Evolutionary conservation across 1,140 invertebrate species (phyloP), one percentile per base, ranked within the genome.

Genomic region (Zelostemma sp.): DNA sequence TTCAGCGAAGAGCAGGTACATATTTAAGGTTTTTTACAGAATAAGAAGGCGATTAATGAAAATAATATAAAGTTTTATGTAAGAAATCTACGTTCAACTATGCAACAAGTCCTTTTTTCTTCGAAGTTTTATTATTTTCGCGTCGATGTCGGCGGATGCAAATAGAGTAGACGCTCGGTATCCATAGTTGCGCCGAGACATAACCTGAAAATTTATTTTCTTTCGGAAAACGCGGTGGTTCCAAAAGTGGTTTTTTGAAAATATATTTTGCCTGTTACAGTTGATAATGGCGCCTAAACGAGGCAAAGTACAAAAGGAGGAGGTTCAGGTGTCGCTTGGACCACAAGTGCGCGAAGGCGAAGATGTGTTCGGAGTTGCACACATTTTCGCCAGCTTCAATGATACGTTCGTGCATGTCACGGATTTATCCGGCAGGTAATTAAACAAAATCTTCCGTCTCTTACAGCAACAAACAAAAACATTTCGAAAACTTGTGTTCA

Each of bases 321-420:
- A 98, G 86, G 96, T 97, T 33, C 97, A 99, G 86, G 93, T 99
- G 16, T 93, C 94, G 17, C 90, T 99, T 57, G 98, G 97, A 67
- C 98, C 98, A 45, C 97, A 99, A 88, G 95, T 97, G 19, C 91
- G 95, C 65, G 97, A 98, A 80, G 97, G 97, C 55, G 97, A 99
- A 88, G 93, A 94, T 74, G 96, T 99, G 41, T 99, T 99, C 85
- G 98, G 97, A 48, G 97, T 99, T 5, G 98, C 97, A 51, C 98
- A 99, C 86, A 99, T 99, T 79, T 99, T 97, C 85, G 98, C 98
- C 64, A 98, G 96, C 68, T 99, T 99, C 88, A 99, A 99, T 82
- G 98, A 99, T 84, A 99, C 98, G 38, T 99, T 99, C 83, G 98
- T 99, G 5, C 98, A 99, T 88, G 96, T 99, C 31, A 99, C 98